phyloP scores from a whole-genome alignment of 2,797 vertebrate species.

The Nyctibius grandis region DNA sequence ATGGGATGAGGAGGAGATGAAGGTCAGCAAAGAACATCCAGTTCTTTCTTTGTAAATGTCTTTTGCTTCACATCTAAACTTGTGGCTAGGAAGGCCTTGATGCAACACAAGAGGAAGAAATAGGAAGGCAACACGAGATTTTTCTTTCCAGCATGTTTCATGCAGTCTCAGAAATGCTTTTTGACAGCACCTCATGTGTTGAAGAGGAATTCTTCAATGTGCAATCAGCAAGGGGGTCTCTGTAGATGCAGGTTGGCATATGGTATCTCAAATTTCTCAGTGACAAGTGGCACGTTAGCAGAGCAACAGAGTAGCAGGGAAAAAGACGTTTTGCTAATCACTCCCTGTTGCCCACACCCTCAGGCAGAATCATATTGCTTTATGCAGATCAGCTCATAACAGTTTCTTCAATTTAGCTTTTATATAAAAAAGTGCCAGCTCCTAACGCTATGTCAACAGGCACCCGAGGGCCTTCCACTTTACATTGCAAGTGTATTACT shows the following conservation, averaged over 20 bases:
- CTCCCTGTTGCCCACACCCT: slow-evolving; percentile 87
- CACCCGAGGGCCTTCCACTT: slow-evolving; percentile 83
- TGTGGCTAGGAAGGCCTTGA: neutral
- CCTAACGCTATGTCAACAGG: slow-evolving; percentile 87
- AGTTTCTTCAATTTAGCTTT: slow-evolving; percentile 87
- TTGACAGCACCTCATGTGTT: slow-evolving; percentile 41
- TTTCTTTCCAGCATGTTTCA: slow-evolving; percentile 36
- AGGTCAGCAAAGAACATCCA: neutral
- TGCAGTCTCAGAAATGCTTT: slow-evolving; percentile 19
- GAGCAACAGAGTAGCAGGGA: slow-evolving; percentile 70
- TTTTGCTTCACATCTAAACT: neutral
- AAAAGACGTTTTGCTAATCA: slow-evolving; percentile 81
- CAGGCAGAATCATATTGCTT: slow-evolving; percentile 86
- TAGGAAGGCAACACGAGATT: neutral
- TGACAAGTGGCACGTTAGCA: slow-evolving; percentile 87
- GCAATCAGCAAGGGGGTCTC: slow-evolving; percentile 64
- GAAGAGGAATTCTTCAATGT: slow-evolving; percentile 54
- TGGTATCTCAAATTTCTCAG: slow-evolving; percentile 83
- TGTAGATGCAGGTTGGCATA: slow-evolving; percentile 84
- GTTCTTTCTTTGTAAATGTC: neutral
- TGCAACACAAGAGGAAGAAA: neutral
- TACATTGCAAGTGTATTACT: slow-evolving; percentile 77
- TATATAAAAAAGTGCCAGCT: slow-evolving; percentile 78
- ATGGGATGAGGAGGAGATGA: neutral
- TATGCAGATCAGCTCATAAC: slow-evolving; percentile 95